Evolutionary conservation across 2,888 invertebrate genomes (phyloP), one percentile per base, ranked within the genome.

Genomic region (Polymixis flavicincta): DNA sequence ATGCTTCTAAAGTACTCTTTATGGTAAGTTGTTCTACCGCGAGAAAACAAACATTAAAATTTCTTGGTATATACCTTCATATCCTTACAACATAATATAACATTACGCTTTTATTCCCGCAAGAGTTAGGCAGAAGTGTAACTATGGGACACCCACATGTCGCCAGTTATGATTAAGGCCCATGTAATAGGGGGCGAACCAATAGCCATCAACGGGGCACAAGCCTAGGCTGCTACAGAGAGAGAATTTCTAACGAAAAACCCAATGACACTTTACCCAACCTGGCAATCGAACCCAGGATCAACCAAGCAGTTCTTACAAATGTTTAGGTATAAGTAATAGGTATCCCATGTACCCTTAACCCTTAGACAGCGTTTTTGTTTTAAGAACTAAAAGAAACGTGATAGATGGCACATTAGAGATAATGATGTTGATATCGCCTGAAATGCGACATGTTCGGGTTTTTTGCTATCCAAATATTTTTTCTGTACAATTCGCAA

Each of bases 371-470:
- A 60, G 42, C 19, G 7, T 14, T 75, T 75, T 54, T 61, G 11
- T 63, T 55, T 22, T 55, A 11, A 25, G 25, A 65, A 2, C 37
- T 14, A 59, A 68, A 73, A 78, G 68, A 68, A 74, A 78, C 50
- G 25, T 50, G n/a, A 52, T 66, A 37, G 32, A 42, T 52, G 1
- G 59, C 13, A 50, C 50, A 57, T 69, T 75, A 37, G 13, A 48
- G 66, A 54, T 80, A 70, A 79, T 45, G 66, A 79, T 70, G 70
- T 66, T 48, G 52, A 52, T 22, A 79, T 75, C 70, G 13, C 8
- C 22, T 63, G 61, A 65, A 65, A 57, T 28, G 55, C 28, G 60
- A 78, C 6, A 66, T 37, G 32, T 61, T 70, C 28, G 19, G 4
- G 2, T n/a, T 65, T 70, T 80, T 69, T 65, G 48, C 17, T 14